Conservation (phyloP, 1,140 invertebrate species). For the Drosophila gunungcola region DNA sequence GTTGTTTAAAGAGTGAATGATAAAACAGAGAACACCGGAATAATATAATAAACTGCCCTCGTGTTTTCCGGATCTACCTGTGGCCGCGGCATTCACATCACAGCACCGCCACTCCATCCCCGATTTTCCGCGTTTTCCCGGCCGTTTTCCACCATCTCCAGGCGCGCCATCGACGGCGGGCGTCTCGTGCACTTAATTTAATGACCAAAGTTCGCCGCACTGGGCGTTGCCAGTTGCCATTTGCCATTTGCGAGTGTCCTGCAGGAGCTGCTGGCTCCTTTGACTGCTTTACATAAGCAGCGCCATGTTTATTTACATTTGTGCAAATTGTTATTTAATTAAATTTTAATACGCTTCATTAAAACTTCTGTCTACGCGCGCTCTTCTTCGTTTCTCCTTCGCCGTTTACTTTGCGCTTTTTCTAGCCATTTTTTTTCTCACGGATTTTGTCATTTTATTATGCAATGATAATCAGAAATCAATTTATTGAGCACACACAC, state of each 20-base stretch:
- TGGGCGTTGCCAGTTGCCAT: slow-evolving; percentile 57
- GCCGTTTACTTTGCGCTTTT: background rate
- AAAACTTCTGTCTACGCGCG: slow-evolving; percentile 61
- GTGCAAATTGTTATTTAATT: slow-evolving; percentile 82
- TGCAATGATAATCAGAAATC: slow-evolving; percentile 81
- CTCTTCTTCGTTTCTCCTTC: slow-evolving; percentile 11
- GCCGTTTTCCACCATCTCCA: slow-evolving; percentile 7
- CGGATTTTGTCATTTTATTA: slow-evolving; percentile 69
- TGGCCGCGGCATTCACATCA: slow-evolving; percentile 5
- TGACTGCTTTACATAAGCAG: slow-evolving; percentile 68
- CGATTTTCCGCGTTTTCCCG: background rate
- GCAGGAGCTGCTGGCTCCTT: slow-evolving; percentile 11
- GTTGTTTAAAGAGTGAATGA: too few species aligned
- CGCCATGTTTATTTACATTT: slow-evolving; percentile 78
- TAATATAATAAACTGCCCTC: background rate
- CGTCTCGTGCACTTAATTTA: slow-evolving; percentile 75
- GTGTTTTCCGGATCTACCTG: background rate
- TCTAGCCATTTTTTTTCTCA: slow-evolving; percentile 10
- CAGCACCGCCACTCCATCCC: background rate
- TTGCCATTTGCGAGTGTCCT: slow-evolving; percentile 28
- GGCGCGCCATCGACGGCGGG: slow-evolving; percentile 9
- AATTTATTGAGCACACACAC: slow-evolving; percentile 68
- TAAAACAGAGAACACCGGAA: too few species aligned
- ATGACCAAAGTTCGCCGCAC: slow-evolving; percentile 77
- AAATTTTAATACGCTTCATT: slow-evolving; percentile 82